Conservation (phyloP, 2,888 invertebrate genomes). For the Allacma fusca region DNA sequence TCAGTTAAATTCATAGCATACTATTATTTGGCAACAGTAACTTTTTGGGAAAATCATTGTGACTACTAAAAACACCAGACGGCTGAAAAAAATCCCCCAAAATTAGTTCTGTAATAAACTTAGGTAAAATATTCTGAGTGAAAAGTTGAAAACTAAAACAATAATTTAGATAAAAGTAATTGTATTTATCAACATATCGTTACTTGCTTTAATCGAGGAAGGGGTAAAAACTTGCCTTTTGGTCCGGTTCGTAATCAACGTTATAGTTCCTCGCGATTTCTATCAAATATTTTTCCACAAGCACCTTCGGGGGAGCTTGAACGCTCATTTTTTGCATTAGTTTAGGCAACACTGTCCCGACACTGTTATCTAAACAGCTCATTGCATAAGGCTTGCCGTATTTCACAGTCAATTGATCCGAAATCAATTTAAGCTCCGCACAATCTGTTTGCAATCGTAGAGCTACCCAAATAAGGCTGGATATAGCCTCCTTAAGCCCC, state of each 20-base stretch:
- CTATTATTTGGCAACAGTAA: too few species aligned
- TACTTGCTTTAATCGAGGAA: too few species aligned
- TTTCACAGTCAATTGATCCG: conserved; percentile 87
- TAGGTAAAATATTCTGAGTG: too few species aligned
- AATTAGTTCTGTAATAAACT: too few species aligned
- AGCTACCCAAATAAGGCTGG: conserved; percentile 96
- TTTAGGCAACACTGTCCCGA: conserved; percentile 85
- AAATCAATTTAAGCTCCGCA: conserved; percentile 78
- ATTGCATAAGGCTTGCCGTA: conserved; percentile 95
- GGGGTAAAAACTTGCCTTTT: conserved; percentile 74
- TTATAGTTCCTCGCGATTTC: conserved; percentile 97
- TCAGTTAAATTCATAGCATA: too few species aligned
- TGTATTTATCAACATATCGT: too few species aligned
- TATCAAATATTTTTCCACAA: conserved; percentile 92
- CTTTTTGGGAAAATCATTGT: too few species aligned
- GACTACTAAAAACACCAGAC: too few species aligned
- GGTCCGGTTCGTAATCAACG: conserved; percentile 94
- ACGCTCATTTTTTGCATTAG: conserved; percentile 91
- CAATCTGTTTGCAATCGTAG: conserved; percentile 89
- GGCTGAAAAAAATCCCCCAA: too few species aligned
- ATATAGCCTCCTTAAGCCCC: conserved; percentile 93
- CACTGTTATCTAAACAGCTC: conserved; percentile 78
- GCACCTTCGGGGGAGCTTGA: conserved; percentile 91
- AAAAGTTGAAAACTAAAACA: too few species aligned
- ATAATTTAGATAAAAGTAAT: too few species aligned